Evolutionary conservation across 2,888 invertebrate species (phyloP).

Genomic region (Leptopilina drosophilae): DNA sequence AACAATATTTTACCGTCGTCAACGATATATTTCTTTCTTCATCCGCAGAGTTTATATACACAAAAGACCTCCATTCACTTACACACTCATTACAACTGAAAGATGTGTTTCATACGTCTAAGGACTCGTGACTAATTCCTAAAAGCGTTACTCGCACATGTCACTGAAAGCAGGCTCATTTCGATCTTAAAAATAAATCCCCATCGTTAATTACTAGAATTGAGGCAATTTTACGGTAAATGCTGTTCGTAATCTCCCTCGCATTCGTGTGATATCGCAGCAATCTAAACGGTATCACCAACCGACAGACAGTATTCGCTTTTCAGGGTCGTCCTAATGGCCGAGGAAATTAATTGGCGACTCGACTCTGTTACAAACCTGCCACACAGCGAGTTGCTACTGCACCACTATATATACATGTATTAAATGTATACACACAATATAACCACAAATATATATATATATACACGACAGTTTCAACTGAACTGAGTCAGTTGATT

Average conservation of each 20-base stretch:
- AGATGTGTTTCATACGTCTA: not conserved
- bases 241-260: slow-evolving; percentile 30
- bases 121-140: not conserved
- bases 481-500: slow-evolving; percentile 26
- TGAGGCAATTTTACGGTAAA: slow-evolving; percentile 32
- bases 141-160: not conserved
- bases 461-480: not conserved
- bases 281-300: slow-evolving; percentile 38
- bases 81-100: too few species aligned
- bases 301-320: slow-evolving; percentile 33
- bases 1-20: too few species aligned
- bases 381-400: not conserved
- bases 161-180: not conserved
- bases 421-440: too few species aligned
- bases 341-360: slow-evolving; percentile 34
- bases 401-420: too few species aligned
- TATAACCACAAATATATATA: slow-evolving; percentile 5
- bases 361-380: slow-evolving; percentile 30
- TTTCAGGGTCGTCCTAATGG: slow-evolving; percentile 34
- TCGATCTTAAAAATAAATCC: slow-evolving; percentile 28
- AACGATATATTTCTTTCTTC: too few species aligned
- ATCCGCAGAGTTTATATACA: too few species aligned
- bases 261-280: slow-evolving; percentile 28
- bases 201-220: slow-evolving; percentile 24
- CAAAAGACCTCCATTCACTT: too few species aligned